Evolutionary conservation across 2,797 vertebrate genomes (phyloP), one percentile per base, ranked within the genome.

Genomic region (Lophotriccus pileatus): DNA sequence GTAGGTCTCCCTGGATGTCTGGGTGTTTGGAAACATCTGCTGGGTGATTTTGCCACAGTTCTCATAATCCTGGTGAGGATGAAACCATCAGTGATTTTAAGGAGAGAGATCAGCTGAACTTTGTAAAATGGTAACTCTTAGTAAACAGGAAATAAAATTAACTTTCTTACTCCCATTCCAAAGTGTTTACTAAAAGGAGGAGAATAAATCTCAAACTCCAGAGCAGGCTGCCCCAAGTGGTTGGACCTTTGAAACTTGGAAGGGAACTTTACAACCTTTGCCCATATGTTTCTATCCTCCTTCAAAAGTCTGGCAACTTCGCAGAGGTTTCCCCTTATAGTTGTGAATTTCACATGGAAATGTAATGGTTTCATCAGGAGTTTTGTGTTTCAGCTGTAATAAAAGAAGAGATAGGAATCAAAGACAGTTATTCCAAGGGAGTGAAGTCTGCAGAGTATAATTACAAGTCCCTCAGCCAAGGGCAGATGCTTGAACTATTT

Each of bases 281-380:
- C 85, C 90, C 93, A 63, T 91, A 66, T 83, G 76, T 96, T 96
- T 89, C 81, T 94, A 84, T 34, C 87, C 69, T 23, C 58, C 87
- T 90, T 79, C 77, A 74, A 75, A 93, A 69, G 36, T 96, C 80
- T 89, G 95, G 91, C 85, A 87, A 52, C 64, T 93, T 95, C 56
- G 74, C 76, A 83, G 90, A 96, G 83, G 80, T 97, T 95, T 94
- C 94, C 91, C 87, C 89, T 93, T 93, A 56, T 94, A 93, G 90
- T 30, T 94, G 96, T 95, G 96, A 95, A 95, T 96, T 95, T 96
- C 91, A 93, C 87, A 89, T 95, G 86, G 91, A 96, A 95, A 95
- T 88, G 75, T 93, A 97, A 95, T 95, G 60, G 96, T 95, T 96
- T 97, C 96, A 96, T 96, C 94, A 97, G 94, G 94, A 94, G 87